Conservation (phyloP, 1,140 invertebrate genomes). For the Zaprionus lachaisei region DNA sequence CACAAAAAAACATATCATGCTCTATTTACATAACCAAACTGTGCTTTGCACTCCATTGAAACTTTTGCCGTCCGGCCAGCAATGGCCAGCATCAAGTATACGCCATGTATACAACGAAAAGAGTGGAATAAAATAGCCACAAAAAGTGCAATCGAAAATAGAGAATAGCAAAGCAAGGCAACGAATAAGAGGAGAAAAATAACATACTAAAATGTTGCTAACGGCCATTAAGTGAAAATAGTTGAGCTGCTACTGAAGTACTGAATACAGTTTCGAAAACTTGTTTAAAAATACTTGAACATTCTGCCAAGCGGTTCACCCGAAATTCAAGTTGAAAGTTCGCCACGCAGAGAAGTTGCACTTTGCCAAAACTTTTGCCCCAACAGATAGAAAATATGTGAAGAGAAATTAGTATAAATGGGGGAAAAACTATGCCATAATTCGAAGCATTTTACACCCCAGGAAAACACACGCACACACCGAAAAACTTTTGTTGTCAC, state of each 20-base stretch:
- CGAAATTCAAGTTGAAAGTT: slow-evolving; percentile 33
- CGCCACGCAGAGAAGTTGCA: slow-evolving; percentile 42
- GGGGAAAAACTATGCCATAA: slow-evolving; percentile 24
- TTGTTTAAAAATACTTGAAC: slow-evolving; percentile 51
- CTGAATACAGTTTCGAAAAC: slow-evolving; percentile 43
- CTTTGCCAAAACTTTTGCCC: slow-evolving; percentile 32
- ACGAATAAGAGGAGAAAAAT: neutral
- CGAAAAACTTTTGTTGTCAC: neutral
- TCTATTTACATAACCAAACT: slow-evolving; percentile 56
- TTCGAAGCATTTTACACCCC: slow-evolving; percentile 14
- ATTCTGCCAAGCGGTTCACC: slow-evolving; percentile 12
- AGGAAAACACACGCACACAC: neutral
- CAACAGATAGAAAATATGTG: slow-evolving; percentile 36
- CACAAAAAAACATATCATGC: slow-evolving; percentile 51
- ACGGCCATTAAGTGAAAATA: slow-evolving; percentile 56
- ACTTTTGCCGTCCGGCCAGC: slow-evolving; percentile 36
- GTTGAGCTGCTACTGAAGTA: slow-evolving; percentile 22
- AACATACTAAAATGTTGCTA: slow-evolving; percentile 48
- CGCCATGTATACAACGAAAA: slow-evolving; percentile 46
- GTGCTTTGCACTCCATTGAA: slow-evolving; percentile 50
- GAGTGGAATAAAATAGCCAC: slow-evolving; percentile 30
- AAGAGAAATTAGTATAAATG: slow-evolving; percentile 40
- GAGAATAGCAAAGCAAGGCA: slow-evolving; percentile 1
- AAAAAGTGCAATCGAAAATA: slow-evolving; percentile 41
- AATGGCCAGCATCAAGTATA: slow-evolving; percentile 46